phyloP scores from a whole-genome alignment of 1,140 invertebrate genomes.

The Aphelenchoides besseyi region DNA sequence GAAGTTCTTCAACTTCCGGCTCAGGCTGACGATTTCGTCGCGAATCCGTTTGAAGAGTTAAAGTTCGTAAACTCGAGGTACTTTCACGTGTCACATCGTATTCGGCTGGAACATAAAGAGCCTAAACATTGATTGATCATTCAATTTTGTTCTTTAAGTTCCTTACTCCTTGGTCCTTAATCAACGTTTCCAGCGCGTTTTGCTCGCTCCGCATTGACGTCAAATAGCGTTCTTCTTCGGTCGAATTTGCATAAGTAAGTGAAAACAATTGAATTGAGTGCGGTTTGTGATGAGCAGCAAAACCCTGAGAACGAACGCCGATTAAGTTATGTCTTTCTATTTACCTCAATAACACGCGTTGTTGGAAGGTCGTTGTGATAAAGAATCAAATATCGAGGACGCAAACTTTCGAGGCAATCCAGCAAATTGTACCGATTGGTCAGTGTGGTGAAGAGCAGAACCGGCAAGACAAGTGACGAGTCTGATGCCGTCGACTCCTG shows the following conservation, averaged over 20 bases:
- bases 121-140: slow-evolving; percentile 37
- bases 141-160: background rate
- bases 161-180: slow-evolving; percentile 48
- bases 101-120: slow-evolving; percentile 55
- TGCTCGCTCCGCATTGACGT: slow-evolving; percentile 44
- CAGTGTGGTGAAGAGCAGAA: slow-evolving; percentile 40
- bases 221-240: slow-evolving; percentile 56
- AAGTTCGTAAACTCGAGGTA: slow-evolving; percentile 34
- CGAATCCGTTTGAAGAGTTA: slow-evolving; percentile 39
- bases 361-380: slow-evolving; percentile 49
- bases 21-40: slow-evolving; percentile 28
- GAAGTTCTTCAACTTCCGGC: slow-evolving; percentile 9
- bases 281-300: slow-evolving; percentile 42
- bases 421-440: slow-evolving; percentile 48
- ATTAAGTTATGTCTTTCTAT: background rate
- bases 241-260: slow-evolving; percentile 51
- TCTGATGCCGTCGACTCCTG: background rate
- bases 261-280: slow-evolving; percentile 38
- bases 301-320: slow-evolving; percentile 39
- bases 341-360: slow-evolving; percentile 46
- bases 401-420: slow-evolving; percentile 46
- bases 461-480: background rate
- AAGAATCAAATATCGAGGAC: slow-evolving; percentile 45
- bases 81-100: slow-evolving; percentile 50
- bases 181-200: slow-evolving; percentile 44